A percentile compares a stretch with the other conserved stretches of the same genome.
Evolutionary conservation across 2,888 invertebrate genomes (phyloP).

Genomic region (Trichacis sp.): DNA sequence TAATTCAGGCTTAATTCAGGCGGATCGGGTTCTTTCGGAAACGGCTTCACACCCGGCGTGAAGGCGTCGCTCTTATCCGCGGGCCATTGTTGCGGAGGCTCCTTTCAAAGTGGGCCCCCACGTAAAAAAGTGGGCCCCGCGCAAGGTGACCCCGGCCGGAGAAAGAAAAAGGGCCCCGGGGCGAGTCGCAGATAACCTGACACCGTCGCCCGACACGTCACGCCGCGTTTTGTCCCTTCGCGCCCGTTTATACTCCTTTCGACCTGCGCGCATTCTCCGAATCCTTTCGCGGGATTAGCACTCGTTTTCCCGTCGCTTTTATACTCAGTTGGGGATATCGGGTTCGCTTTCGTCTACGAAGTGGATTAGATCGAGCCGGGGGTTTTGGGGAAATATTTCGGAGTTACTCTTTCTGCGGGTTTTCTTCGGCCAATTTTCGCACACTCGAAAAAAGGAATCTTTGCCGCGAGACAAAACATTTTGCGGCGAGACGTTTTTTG

Average conservation of each 20-base stretch:
- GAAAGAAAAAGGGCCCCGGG: constrained; percentile 37
- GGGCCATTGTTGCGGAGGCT: constrained; percentile 49
- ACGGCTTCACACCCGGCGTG: constrained; percentile 39
- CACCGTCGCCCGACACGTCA: constrained; percentile 41
- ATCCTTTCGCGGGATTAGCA: constrained; percentile 1
- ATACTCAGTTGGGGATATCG: no score
- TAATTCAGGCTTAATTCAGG: constrained; percentile 2
- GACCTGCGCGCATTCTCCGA: not conserved
- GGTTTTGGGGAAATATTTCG: no score
- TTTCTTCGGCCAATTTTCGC: no score
- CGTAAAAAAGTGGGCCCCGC: constrained; percentile 47
- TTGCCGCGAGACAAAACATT: no score
- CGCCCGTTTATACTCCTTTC: not conserved
- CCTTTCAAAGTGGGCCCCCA: constrained; percentile 47
- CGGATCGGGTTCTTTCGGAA: constrained; percentile 28
- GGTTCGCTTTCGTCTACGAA: no score
- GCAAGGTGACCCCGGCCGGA: constrained; percentile 48
- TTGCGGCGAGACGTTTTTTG: no score
- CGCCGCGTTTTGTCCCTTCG: constrained; percentile 36
- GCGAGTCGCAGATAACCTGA: constrained; percentile 37
- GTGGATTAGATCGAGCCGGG: no score
- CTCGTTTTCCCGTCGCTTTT: not conserved
- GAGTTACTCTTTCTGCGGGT: no score
- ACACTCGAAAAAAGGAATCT: no score
- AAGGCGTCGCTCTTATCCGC: constrained; percentile 19